Base-by-base conservation (phyloP, 2,888 invertebrate genomes). In the Sesia apiformis region DNA sequence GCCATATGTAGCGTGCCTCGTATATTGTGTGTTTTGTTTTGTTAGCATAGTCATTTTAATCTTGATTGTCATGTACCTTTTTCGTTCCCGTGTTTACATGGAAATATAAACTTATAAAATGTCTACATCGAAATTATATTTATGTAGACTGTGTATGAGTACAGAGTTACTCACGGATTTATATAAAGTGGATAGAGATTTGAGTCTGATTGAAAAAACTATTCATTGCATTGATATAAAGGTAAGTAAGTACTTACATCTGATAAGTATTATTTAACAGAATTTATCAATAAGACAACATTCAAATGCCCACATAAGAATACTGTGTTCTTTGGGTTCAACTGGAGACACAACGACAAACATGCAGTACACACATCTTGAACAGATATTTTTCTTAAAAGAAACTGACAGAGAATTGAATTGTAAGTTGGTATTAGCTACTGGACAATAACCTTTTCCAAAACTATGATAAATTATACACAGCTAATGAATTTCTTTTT, bases 101-200 rank as follows among this genome's bases (percentile, higher is more conserved):
- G 40, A 40, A 39, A 39, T 40, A 40, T 8, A 40, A 52, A 40
- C 39, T 52, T 39, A 40, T 40, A 23, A 23, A 8, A 52, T 40
- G 41, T 52, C 39, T 41, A 8, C 40, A 38, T 38, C 43, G 38
- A 43, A 52, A 41, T 49, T 39, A 39, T 23, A 46, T 38, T 50
- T 42, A 73, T 81, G 67, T 41, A 60, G 67, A 55, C 56, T 68
- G 4, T 68, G 67, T 53, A 61, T 61, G 58, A 56, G 55, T 40
- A 59, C 60, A 23, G 57, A 60, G 39, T 52, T 51, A 40, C 53
- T 62, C 4, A 52, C 51, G 6, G 52, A 60, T 59, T 53, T 66
- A 52, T 60, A 52, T 56, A 51, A 53, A 55, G 38, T 52, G 8
- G 57, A 64, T 54, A 56, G 54, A 4, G 58, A 59, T 50, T 52